Base-by-base conservation (phyloP, 2,113 vertebrate species). In the Caranx melampygus region DNA sequence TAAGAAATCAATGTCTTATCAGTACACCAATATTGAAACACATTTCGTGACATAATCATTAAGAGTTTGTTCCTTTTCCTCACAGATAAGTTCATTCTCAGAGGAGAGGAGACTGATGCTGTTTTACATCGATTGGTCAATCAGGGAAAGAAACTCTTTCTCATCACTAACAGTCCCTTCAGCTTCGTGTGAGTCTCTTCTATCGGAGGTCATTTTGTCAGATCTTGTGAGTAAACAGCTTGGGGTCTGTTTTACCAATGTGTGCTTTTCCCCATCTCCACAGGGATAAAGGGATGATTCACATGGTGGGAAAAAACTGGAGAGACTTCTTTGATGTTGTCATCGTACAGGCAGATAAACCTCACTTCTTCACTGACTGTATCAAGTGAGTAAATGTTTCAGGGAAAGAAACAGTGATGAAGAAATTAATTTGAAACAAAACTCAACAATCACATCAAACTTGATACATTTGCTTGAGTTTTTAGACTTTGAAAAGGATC, bases 91-190 rank as follows among this genome's bases (percentile, higher is more conserved):
- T 96, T 94, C 64, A 96, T 97, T 37, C 88, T 95, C 34, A 85
- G 94, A 66, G 95, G 95, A 58, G 95, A 96, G 0, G 95, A 96
- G 85, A 97, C 96, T 0, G 94, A 95, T 1, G 95, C 95, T 4
- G 95, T 97, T 18, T 86, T 97, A 63, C 94, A 96, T n/a, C 93
- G 85, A 33, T 55, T 97, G 66, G 95, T 90, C 81, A 93, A 79
- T 49, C 76, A 90, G 0, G 95, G 95, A 52, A 96, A 96, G 84
- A 97, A 96, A 58, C 94, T 97, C 7, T 97, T 97, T 80, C 96
- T 97, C 79, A 97, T 97, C 77, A 97, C 96, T 65, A 97, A 97
- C 92, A 97, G 96, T 72, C 96, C 96, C 47, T 97, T 96, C 87
- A 96, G 95, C 90, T 96, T 97, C 84, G 96, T 96, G 96, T 97